Conservation (phyloP, 2,113 vertebrate species). For the Canis aureus region DNA sequence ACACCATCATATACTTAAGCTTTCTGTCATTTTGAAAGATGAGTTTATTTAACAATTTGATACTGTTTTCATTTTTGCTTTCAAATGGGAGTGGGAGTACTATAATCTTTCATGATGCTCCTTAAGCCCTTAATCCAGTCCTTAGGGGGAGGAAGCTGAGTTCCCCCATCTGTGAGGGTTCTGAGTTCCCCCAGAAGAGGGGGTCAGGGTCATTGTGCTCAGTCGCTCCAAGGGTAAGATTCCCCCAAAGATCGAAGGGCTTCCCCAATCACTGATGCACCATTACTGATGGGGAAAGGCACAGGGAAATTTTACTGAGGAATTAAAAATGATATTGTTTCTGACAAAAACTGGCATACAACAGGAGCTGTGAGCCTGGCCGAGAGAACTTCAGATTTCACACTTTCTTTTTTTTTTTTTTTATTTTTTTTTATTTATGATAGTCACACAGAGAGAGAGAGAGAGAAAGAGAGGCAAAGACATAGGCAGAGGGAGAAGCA, state of each 20-base stretch:
- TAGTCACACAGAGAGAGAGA: too few species aligned
- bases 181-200: background rate
- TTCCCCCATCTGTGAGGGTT: background rate
- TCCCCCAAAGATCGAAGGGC: background rate
- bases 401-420: background rate
- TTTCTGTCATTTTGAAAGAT: background rate
- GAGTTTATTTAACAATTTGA: background rate
- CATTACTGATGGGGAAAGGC: background rate
- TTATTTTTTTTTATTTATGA: too few species aligned
- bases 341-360: background rate
- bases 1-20: background rate
- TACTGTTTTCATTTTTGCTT: slow-evolving; percentile 33
- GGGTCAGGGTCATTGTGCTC: background rate
- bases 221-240: background rate
- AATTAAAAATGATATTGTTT: background rate
- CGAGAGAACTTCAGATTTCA: background rate
- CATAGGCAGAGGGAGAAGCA: too few species aligned
- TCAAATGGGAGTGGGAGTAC: background rate
- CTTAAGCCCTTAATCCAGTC: background rate
- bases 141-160: background rate
- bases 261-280: background rate
- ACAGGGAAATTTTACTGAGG: background rate
- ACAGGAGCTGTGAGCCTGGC: background rate
- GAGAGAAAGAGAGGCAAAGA: too few species aligned
- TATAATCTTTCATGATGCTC: background rate